phyloP scores from a whole-genome alignment of 1,140 invertebrate genomes.

The Lepeophtheirus salmonis region DNA sequence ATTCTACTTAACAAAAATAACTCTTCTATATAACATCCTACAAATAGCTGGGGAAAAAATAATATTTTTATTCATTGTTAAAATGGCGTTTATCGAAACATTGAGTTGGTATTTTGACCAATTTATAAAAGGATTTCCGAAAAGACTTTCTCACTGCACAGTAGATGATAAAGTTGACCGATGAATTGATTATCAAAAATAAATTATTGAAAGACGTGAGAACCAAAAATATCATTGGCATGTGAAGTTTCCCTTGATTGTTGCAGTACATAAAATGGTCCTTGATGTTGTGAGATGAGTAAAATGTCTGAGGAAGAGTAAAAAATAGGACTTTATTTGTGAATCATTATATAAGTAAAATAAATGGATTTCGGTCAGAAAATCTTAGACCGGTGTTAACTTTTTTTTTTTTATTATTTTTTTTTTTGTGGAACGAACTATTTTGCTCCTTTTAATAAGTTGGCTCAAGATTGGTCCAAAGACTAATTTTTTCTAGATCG shows the following conservation, averaged over 20 bases:
- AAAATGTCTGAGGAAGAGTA: slow-evolving; percentile 2
- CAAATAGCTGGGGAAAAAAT: no score
- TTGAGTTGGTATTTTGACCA: no score
- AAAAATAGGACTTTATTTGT: background rate
- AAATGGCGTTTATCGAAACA: no score
- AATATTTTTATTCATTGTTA: no score
- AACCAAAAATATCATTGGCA: slow-evolving; percentile 6
- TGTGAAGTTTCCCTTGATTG: background rate
- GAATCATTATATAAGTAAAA: background rate
- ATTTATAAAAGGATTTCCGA: slow-evolving; percentile 6
- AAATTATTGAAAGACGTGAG: slow-evolving; percentile 15
- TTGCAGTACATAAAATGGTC: slow-evolving; percentile 7
- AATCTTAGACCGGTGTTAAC: background rate
- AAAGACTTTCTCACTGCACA: slow-evolving; percentile 13
- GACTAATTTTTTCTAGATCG: no score
- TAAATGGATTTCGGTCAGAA: background rate
- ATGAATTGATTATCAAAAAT: slow-evolving; percentile 11
- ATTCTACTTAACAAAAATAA: no score
- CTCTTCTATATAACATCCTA: no score
- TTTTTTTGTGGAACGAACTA: background rate
- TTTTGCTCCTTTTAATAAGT: background rate
- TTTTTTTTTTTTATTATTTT: background rate
- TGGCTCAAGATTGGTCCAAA: no score
- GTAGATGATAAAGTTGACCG: slow-evolving; percentile 14
- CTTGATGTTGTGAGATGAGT: slow-evolving; percentile 1